A percentile compares a stretch with the other conserved stretches of the same genome.
phyloP scores from a whole-genome alignment of 2,113 vertebrate species.

The Pedionomus torquatus region DNA sequence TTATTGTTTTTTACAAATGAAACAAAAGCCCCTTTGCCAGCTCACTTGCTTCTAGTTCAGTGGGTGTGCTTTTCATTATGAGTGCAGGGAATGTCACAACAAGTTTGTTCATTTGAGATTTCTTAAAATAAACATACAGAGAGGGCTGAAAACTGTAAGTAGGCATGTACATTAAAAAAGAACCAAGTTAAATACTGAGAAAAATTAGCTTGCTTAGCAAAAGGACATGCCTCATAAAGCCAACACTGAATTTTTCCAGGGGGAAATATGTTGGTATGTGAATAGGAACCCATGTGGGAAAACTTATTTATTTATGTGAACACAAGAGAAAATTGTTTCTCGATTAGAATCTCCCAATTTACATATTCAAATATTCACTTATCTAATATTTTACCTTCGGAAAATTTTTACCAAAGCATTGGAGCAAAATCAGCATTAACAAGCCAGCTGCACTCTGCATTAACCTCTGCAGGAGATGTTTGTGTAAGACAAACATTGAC shows the following conservation, averaged over 20 bases:
- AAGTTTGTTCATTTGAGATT: not conserved
- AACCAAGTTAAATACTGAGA: not conserved
- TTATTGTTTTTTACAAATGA: not conserved
- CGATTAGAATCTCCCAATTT: not conserved
- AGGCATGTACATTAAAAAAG: not conserved
- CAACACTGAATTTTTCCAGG: not conserved
- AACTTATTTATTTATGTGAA: conserved; percentile 6
- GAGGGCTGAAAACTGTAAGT: not conserved
- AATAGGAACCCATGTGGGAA: not conserved
- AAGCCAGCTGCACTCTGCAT: not conserved
- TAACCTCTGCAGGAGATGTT: not conserved
- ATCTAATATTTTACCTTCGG: not conserved
- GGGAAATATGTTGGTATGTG: not conserved
- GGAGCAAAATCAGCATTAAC: not conserved
- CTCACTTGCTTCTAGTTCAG: conserved; percentile 8
- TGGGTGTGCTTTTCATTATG: not conserved
- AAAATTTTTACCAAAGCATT: not conserved
- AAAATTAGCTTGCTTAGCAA: not conserved
- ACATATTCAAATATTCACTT: not conserved
- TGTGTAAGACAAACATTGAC: not conserved
- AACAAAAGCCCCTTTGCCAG: not conserved
- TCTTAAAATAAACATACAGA: conserved; percentile 16
- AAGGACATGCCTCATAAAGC: not conserved
- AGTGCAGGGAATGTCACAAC: not conserved
- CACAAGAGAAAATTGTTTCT: not conserved